Conservation (phyloP, 1,140 invertebrate species). For the Ceratina japonica region DNA sequence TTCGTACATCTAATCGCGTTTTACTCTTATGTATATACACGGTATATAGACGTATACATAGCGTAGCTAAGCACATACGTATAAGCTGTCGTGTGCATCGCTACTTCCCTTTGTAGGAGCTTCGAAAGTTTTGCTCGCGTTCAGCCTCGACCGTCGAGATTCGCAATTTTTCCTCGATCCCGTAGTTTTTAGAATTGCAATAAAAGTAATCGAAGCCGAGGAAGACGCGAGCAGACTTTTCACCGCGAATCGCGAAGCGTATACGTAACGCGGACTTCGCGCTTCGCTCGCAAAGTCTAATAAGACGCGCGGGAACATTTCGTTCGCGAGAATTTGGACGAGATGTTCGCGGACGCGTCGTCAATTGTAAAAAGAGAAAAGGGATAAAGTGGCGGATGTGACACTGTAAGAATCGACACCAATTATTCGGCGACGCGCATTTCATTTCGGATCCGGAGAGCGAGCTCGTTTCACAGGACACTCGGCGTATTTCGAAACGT, state of each 20-base stretch:
- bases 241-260: not conserved
- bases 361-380: not conserved
- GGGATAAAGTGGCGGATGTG: not conserved
- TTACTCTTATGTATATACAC: conserved; percentile 40
- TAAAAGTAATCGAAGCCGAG: not conserved
- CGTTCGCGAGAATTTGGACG: no score
- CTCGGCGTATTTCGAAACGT: conserved; percentile 15
- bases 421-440: conserved; percentile 6
- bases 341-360: no score
- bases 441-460: conserved; percentile 4
- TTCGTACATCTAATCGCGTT: conserved; percentile 61
- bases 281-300: no score
- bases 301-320: no score
- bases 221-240: no score
- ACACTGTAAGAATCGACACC: conserved; percentile 23
- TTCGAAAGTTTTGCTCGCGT: conserved; percentile 16
- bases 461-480: conserved; percentile 36
- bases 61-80: conserved; percentile 7
- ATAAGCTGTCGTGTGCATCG: conserved; percentile 29
- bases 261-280: no score
- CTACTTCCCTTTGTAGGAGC: not conserved
- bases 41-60: conserved; percentile 15
- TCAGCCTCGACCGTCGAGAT: not conserved
- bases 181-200: conserved; percentile 18
- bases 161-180: not conserved